Base-by-base conservation (phyloP, 2,797 vertebrate species). In the Gymnoscopelus braueri region DNA sequence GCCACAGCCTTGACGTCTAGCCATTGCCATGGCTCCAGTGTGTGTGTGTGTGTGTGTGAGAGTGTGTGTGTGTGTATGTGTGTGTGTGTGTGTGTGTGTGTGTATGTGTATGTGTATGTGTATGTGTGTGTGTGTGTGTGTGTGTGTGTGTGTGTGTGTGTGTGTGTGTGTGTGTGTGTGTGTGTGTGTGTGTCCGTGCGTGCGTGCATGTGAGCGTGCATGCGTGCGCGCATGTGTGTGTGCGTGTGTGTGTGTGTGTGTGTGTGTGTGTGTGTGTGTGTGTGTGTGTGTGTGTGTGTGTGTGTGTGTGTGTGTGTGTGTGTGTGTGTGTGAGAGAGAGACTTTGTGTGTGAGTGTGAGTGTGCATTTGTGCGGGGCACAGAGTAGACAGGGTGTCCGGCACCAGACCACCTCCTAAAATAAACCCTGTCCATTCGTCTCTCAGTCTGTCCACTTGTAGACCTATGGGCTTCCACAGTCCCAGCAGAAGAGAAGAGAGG, bases 401-500 rank as follows among this genome's bases (percentile, higher is more conserved):
- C 94, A 95, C 94, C 94, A 94, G 92, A 95, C 92, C 92, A 86
- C 93, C 93, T 94, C 94, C 93, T 80, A 94, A 95, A 95, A 94
- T 93, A 93, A 89, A 90, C 86, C 76, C 80, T 78, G 87, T 90
- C 91, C 91, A 84, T 80, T 79, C 72, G 88, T 88, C 85, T 88
- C 71, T 71, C 72, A 87, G 88, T 89, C 84, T 89, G 84, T 89
- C 83, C 82, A 70, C 80, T 65, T 48, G 79, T 77, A 87, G 87
- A 91, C 91, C 87, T 78, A 49, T 39, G 73, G 87, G 87, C 91
- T 89, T 79, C 78, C 54, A 83, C 84, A 72, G 84, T 84, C 73
- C 72, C 74, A 35, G 47, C 71, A 69, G 79, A 75, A 47, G 67
- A 71, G 61, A 44, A 71, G 67, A 66, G 74, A 84, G 87, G 81